phyloP scores from a whole-genome alignment of 2,797 vertebrate species.

The Nasua narica region DNA sequence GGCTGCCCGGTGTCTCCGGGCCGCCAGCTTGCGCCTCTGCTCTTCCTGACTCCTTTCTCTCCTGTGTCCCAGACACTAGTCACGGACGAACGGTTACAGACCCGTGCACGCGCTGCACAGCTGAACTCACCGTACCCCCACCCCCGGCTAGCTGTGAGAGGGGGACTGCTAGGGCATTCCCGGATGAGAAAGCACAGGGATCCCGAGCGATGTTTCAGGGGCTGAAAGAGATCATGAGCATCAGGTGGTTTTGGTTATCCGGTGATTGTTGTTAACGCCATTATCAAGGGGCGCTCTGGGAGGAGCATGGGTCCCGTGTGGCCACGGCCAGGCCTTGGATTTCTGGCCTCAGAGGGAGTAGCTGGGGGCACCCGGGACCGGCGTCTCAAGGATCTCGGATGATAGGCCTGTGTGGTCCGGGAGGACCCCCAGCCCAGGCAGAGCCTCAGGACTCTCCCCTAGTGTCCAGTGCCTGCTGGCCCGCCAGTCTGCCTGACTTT shows the following conservation, averaged over 20 bases:
- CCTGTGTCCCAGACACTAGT: not conserved
- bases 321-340: not conserved
- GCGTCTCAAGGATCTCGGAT: not conserved
- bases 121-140: too few species aligned
- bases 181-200: not conserved
- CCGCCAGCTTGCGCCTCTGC: too few species aligned
- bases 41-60: not conserved
- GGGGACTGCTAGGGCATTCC: not conserved
- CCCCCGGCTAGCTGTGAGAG: not conserved
- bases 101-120: rapidly evolving
- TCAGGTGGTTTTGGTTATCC: not conserved
- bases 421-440: not conserved
- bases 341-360: not conserved
- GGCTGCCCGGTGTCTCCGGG: not conserved
- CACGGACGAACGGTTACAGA: rapidly evolving
- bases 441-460: not conserved
- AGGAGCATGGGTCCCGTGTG: not conserved
- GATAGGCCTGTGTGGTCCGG: not conserved
- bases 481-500: not conserved
- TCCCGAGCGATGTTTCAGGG: rapidly evolving
- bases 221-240: rapidly evolving
- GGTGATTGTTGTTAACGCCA: not conserved
- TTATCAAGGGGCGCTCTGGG: not conserved
- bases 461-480: rapidly evolving
- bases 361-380: not conserved